phyloP scores from a whole-genome alignment of 35 echinoderm and acorn worm species.

The Stichopus chloronotus region DNA sequence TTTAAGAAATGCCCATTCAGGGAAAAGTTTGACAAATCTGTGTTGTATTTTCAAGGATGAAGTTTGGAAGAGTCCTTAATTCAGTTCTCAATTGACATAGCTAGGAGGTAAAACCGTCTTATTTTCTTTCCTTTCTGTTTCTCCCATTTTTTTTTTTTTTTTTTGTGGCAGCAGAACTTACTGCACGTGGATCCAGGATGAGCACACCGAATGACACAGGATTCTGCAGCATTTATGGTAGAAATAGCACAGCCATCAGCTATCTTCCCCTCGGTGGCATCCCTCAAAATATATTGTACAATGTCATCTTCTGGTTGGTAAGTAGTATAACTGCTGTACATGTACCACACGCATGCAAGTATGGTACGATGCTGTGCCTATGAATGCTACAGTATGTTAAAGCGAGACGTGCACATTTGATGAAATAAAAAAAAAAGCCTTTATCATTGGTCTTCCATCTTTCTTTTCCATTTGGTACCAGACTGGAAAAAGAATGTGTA shows the following conservation, averaged over 20 bases:
- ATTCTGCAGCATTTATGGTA: slow-evolving; percentile 10
- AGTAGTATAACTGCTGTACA: too few species aligned
- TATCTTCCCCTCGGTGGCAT: slow-evolving; percentile 60
- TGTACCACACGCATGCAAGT: background rate
- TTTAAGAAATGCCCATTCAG: too few species aligned
- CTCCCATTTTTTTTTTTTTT: too few species aligned
- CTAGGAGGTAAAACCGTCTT: too few species aligned
- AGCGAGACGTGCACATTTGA: background rate
- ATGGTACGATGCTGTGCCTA: background rate
- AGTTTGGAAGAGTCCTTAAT: too few species aligned
- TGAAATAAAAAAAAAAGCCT: background rate
- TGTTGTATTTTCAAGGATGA: too few species aligned
- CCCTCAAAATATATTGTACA: slow-evolving; percentile 59
- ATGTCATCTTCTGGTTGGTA: slow-evolving; percentile 60
- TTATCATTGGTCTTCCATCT: too few species aligned
- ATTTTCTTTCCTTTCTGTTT: too few species aligned
- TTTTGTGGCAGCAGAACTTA: background rate
- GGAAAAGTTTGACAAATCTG: too few species aligned
- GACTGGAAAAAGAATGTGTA: too few species aligned
- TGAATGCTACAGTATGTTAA: background rate
- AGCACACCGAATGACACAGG: background rate
- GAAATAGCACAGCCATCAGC: slow-evolving; percentile 40
- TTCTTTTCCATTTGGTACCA: too few species aligned
- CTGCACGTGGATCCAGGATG: background rate
- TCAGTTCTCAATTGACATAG: too few species aligned